Base-by-base conservation (phyloP, 2,888 invertebrate species). In the Melieria crassipennis region DNA sequence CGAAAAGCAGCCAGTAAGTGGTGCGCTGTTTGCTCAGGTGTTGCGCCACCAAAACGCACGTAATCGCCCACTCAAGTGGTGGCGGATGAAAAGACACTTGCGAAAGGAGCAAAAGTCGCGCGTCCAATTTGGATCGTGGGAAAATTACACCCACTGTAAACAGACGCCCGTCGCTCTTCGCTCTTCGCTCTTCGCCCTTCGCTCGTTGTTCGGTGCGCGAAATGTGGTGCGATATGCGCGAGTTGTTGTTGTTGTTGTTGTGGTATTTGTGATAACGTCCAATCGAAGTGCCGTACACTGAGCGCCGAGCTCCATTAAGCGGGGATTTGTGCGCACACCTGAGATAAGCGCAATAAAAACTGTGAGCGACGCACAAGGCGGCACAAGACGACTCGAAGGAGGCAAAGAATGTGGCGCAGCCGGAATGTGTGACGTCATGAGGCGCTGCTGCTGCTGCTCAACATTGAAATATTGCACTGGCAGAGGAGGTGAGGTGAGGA, bases 111-210 rank as follows among this genome's bases (percentile, higher is more conserved):
- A 47, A 50, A 61, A 69, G n/a, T 13, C 52, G 48, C 48, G 46
- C 46, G 73, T 69, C 56, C 71, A 65, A 77, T 74, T 70, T 78
- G 80, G 80, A 81, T 79, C 81, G 81, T 81, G 81, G 81, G 81
- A 81, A 81, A 81, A 81, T 79, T 79, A 81, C 81, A 81, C 81
- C 81, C 81, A 81, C 81, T 75, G 80, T 48, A 64, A 62, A 69
- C 47, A 45, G 60, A 45, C 45, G 7, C 1, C 43, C 30, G 61
- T 45, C 3, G 13, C 45, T 5, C 43, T 10, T 46, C 6, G 47
- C 45, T 5, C 43, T 10, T 46, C 6, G 47, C 10, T 10, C 16
- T 16, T 7, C 46, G 5, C 10, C 13, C 11, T 9, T 10, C 3
- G n/a, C 11, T 50, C 16, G 46, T 46, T n/a, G 6, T 10, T 45